These are phyloP conservation scores for Eudemis profundana DNA, from an alignment of 2,888 invertebrate species.

Conservation along the genomic window DNA sequence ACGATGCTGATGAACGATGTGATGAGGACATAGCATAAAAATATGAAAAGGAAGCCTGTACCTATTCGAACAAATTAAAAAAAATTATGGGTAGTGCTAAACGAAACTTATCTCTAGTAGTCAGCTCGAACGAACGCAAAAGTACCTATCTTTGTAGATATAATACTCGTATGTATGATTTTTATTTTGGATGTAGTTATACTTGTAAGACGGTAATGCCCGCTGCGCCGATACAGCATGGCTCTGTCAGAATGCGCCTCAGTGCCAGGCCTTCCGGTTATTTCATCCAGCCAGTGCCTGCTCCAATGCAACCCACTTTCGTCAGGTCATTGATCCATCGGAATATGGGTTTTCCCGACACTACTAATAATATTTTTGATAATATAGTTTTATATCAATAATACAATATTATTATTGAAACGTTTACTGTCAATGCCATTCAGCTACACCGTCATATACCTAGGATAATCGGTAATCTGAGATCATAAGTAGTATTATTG, in stretches of 20 bases:
- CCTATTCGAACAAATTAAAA: no score
- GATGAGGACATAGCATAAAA: no score
- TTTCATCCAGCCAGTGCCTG: conserved; percentile 57
- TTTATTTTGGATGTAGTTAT: conserved; percentile 6
- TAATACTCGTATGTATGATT: background rate
- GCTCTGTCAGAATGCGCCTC: conserved; percentile 61
- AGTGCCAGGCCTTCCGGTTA: conserved; percentile 68
- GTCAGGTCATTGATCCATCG: conserved; percentile 65
- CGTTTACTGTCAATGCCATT: conserved; percentile 16
- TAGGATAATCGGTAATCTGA: conserved; percentile 33
- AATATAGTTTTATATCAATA: background rate
- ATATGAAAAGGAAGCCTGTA: no score
- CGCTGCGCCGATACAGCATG: conserved; percentile 51
- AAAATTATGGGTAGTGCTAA: no score
- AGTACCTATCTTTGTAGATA: background rate
- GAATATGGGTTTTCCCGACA: conserved; percentile 48
- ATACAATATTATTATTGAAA: conserved; percentile 5
- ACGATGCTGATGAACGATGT: no score
- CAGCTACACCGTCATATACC: conserved; percentile 20
- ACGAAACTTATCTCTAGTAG: no score
- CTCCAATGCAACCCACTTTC: conserved; percentile 66
- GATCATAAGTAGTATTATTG: conserved; percentile 32
- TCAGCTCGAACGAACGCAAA: no score
- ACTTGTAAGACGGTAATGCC: conserved; percentile 25
- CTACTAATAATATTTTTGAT: background rate